A percentile compares a stretch with the other conserved stretches of the same genome.
Evolutionary conservation across 2,888 invertebrate genomes (phyloP).

Genomic region (Helicoverpa assulta): DNA sequence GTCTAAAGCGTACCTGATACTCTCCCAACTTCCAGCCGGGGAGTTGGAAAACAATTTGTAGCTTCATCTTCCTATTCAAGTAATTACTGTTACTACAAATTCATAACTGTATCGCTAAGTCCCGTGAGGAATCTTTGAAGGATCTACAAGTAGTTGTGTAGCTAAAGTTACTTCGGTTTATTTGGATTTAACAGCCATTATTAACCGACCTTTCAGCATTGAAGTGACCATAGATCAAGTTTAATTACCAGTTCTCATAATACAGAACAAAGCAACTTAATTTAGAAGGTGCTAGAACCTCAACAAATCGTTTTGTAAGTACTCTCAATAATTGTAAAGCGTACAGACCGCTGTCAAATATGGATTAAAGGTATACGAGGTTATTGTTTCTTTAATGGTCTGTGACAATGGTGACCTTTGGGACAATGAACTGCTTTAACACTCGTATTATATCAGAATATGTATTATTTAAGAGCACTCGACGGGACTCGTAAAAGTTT

Average conservation of each 20-base stretch:
- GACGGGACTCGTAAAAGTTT: constrained; percentile 35
- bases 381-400: constrained; percentile 61
- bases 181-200: neutral
- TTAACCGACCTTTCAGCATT: neutral
- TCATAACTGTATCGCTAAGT: constrained; percentile 11
- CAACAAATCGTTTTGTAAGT: constrained; percentile 53
- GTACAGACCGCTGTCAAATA: constrained; percentile 53
- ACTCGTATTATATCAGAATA: constrained; percentile 20
- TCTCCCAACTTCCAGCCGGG: constrained; percentile 33
- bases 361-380: constrained; percentile 52
- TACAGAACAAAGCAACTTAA: constrained; percentile 12
- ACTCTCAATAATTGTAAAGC: constrained; percentile 52
- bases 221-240: constrained; percentile 16
- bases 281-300: constrained; percentile 12
- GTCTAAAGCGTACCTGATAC: constrained; percentile 31
- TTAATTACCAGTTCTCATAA: neutral
- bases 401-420: constrained; percentile 58
- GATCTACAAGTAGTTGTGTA: too few relatives aligned
- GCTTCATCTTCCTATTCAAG: constrained; percentile 39
- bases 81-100: constrained; percentile 28
- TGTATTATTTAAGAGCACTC: constrained; percentile 38
- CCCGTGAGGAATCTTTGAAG: constrained; percentile 1
- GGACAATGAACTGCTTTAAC: constrained; percentile 53
- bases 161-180: too few relatives aligned
- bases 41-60: constrained; percentile 43